Conservation (phyloP, 2,113 vertebrate species). For the Struthidea cinerea region DNA sequence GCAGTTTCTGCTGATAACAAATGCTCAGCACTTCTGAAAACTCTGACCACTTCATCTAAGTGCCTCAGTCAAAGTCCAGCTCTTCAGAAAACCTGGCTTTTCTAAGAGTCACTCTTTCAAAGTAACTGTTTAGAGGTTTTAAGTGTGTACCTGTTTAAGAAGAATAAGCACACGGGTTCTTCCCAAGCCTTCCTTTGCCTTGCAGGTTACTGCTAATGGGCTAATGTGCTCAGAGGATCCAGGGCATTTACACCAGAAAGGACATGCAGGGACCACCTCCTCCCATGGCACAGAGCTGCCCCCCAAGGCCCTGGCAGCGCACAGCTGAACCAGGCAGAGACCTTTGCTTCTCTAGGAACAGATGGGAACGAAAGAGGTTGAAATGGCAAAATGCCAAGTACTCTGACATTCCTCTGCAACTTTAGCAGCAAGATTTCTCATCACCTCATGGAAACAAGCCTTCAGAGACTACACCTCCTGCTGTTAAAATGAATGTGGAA, state of each 20-base stretch:
- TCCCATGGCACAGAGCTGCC: neutral
- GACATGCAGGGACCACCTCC: neutral
- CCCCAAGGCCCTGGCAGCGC: accelerated
- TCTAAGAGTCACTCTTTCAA: neutral
- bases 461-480: constrained; percentile 40
- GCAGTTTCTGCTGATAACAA: neutral
- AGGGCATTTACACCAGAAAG: neutral
- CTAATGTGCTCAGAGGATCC: neutral
- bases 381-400: neutral
- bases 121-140: neutral
- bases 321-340: neutral
- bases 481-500: constrained; percentile 55
- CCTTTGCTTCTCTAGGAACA: neutral
- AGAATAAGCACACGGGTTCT: neutral
- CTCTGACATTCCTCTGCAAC: constrained; percentile 13
- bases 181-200: neutral
- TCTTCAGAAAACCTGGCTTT: constrained; percentile 14
- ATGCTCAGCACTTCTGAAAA: constrained; percentile 6
- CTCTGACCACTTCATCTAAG: neutral
- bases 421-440: constrained; percentile 37
- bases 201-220: neutral
- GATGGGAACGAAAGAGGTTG: neutral
- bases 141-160: neutral
- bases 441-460: constrained; percentile 47
- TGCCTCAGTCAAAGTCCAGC: neutral